phyloP scores from a whole-genome alignment of 2,797 vertebrate species.

The Novumbra hubbsi region DNA sequence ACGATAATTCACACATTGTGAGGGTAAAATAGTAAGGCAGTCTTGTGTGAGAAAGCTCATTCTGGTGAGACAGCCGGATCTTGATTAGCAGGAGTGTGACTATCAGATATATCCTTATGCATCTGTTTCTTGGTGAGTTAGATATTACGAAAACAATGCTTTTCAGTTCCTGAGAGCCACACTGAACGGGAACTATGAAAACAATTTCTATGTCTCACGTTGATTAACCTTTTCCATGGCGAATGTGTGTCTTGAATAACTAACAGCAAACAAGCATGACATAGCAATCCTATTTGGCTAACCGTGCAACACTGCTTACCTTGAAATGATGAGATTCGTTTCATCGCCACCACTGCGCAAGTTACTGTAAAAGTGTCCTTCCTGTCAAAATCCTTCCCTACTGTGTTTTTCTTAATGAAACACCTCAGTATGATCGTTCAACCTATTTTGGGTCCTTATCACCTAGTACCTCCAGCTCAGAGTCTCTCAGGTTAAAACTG shows the following conservation, averaged over 20 bases:
- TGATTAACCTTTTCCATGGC: background rate
- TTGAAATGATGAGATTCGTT: background rate
- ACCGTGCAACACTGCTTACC: background rate
- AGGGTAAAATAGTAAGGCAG: background rate
- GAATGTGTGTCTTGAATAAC: background rate
- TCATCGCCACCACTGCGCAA: background rate
- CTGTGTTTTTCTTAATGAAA: background rate
- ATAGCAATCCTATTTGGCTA: background rate
- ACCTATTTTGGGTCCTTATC: background rate
- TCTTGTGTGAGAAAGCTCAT: background rate
- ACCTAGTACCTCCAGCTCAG: background rate
- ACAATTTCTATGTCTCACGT: background rate
- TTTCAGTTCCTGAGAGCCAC: background rate
- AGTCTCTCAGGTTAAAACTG: background rate
- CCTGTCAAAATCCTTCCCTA: background rate
- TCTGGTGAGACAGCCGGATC: slow-evolving; percentile 2
- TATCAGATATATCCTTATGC: background rate
- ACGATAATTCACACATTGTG: background rate
- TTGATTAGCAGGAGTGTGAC: slow-evolving; percentile 2
- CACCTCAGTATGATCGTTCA: background rate
- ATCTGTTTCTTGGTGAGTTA: background rate
- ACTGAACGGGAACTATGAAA: background rate
- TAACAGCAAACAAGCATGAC: background rate
- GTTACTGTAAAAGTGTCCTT: background rate
- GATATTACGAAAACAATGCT: background rate